Base-by-base conservation (phyloP, 1,140 invertebrate genomes). In the Pseudomyrmex cubaensis region DNA sequence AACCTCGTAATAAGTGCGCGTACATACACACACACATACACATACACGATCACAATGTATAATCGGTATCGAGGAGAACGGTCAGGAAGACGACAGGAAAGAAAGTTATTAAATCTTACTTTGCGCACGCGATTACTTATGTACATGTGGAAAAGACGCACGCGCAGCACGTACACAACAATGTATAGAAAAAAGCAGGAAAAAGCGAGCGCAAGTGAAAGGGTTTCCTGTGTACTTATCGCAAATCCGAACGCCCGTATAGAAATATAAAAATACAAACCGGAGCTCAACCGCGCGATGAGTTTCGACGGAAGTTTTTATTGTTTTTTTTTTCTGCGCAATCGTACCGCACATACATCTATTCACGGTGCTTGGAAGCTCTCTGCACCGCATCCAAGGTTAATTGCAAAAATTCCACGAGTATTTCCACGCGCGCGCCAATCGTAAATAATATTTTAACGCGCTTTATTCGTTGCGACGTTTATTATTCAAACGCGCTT, bases 151-250 rank as follows among this genome's bases (percentile, higher is more conserved):
- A 13, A 13, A 48, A 46, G 35, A 35, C 35, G 35, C 0, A 7
- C 35, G 5, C 35, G 35, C 35, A 70, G 52, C n/a, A 69, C 63
- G 20, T 7, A 50, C 25, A n/a, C 25, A 46, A 44, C 15, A 69
- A 48, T 17, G 54, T 15, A 66, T 44, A 70, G 59, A 56, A 70
- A 80, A 59, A 80, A 70, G 44, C 35, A 48, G 63, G 64, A 69
- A 78, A 59, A 20, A 20, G 54, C 54, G 10, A 52, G 44, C 48
- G 20, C 52, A 35, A 12, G 76, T 72, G 76, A 80, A 80, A 80
- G 76, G 76, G 35, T 59, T 17, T 54, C 9, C 52, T 46, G 35
- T 22, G 35, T 35, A 35, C 35, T 35, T 35, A 9, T n/a, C 13
- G 25, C 44, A 44, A 35, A 35, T 57, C 17, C 22, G 22, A 57